These are phyloP conservation scores for Eilema depressum DNA, from an alignment of 2,888 invertebrate genomes.

Conservation along the genomic window DNA sequence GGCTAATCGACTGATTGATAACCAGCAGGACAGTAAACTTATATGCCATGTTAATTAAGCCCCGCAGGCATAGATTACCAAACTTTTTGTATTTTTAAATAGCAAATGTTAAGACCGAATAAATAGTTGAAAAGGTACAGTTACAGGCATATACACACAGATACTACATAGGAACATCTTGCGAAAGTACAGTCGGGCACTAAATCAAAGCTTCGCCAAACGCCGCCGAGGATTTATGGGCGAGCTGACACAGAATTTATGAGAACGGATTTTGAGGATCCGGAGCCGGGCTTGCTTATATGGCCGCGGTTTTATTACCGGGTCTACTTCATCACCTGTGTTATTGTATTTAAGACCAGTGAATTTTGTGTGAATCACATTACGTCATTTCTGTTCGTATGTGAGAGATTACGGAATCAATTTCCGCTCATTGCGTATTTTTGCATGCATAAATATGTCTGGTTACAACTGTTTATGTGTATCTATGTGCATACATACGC, in stretches of 20 bases:
- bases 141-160: neutral
- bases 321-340: neutral
- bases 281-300: neutral
- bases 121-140: neutral
- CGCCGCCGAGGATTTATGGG: constrained; percentile 16
- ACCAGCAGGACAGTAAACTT: too few relatives aligned
- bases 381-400: too few relatives aligned
- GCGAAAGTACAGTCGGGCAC: constrained; percentile 13
- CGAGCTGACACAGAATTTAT: constrained; percentile 21
- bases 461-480: too few relatives aligned
- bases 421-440: too few relatives aligned
- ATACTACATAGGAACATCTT: constrained; percentile 2
- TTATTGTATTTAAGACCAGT: neutral
- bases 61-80: too few relatives aligned
- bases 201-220: constrained; percentile 21
- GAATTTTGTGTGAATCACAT: neutral
- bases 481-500: too few relatives aligned
- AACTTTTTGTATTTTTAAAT: too few relatives aligned
- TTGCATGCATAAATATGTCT: too few relatives aligned
- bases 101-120: too few relatives aligned
- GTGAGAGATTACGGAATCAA: too few relatives aligned
- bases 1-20: too few relatives aligned
- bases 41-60: too few relatives aligned
- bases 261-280: constrained; percentile 11
- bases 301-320: constrained; percentile 1